Percentiles rank a stretch among this genome's conserved stretches.
Conservation (phyloP, 2,797 vertebrate genomes). For the Sebastes hubbsi region DNA sequence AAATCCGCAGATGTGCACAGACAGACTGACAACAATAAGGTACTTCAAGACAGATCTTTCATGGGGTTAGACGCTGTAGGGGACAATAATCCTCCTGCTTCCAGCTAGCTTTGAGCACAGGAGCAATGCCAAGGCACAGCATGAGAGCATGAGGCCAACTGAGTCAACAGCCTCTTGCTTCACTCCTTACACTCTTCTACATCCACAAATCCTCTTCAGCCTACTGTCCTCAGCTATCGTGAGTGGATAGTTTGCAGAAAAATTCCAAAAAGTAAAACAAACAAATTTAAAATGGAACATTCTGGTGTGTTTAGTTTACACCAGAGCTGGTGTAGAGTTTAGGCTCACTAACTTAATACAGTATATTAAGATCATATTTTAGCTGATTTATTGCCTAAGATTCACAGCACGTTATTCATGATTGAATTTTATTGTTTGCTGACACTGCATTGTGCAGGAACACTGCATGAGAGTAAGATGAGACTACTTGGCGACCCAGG, state of each 20-base stretch:
- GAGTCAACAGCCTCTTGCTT: slow-evolving; percentile 57
- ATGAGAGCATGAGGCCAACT: slow-evolving; percentile 51
- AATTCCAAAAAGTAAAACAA: background rate
- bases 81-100: slow-evolving; percentile 57
- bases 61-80: slow-evolving; percentile 34
- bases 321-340: background rate
- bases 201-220: slow-evolving; percentile 8
- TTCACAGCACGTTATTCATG: background rate
- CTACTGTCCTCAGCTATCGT: background rate
- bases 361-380: background rate
- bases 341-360: background rate
- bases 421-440: background rate
- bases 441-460: background rate
- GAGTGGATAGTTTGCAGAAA: background rate
- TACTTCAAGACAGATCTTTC: slow-evolving; percentile 38
- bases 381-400: background rate
- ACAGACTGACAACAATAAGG: slow-evolving; percentile 30
- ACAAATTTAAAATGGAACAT: slow-evolving; percentile 1
- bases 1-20: background rate
- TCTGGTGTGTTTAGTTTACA: background rate
- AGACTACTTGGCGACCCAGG: background rate
- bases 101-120: slow-evolving; percentile 41
- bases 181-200: slow-evolving; percentile 32
- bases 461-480: background rate
- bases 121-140: slow-evolving; percentile 66